Base-by-base conservation (phyloP, 2,888 invertebrate species). In the Endotricha flammealis region DNA sequence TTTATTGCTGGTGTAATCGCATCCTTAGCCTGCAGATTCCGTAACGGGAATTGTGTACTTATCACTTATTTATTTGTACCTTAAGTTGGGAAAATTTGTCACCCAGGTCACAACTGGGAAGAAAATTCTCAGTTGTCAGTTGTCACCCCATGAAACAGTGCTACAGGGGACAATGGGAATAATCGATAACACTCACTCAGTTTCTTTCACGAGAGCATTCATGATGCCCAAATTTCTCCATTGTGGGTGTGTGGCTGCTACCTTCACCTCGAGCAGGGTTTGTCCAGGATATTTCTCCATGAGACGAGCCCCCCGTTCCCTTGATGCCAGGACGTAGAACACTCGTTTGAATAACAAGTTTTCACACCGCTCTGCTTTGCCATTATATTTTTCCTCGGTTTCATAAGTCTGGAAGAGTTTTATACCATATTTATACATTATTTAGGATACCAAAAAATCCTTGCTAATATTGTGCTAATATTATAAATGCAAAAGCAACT, bases 191-290 rank as follows among this genome's bases (percentile, higher is more conserved):
- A 56, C 88, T 86, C 75, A 92, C 93, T 90, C 88, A 3, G 92
- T 88, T 52, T 80, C 88, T 31, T 88, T 76, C 46, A 92, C 69
- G 8, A 93, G 75, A 11, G 82, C 80, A 44, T 90, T 91, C 52
- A 90, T 92, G 39, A 93, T 89, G 2, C 93, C 93, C 45, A 87
- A 85, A 30, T 90, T 90, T 43, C 92, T 80, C 88, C 90, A 92
- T 8, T 76, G 76, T 0, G 82, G 83, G 48, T 93, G 91, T 1
- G 92, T 92, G 0, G 92, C 91, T 0, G 92, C 75, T 20, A 93
- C 89, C 54, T 90, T 90, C 8, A 92, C 77, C 32, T 91, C 91
- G 32, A 92, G 73, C 24, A 90, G 62, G 20, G 78, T 81, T 14
- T 88, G 57, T 1, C 82, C 77, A 0, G 90, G 90, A 51, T 85